Percentiles rank a stretch among this genome's conserved stretches.
Evolutionary conservation across 1,140 invertebrate genomes (phyloP).

Genomic region (Oppia nitens): DNA sequence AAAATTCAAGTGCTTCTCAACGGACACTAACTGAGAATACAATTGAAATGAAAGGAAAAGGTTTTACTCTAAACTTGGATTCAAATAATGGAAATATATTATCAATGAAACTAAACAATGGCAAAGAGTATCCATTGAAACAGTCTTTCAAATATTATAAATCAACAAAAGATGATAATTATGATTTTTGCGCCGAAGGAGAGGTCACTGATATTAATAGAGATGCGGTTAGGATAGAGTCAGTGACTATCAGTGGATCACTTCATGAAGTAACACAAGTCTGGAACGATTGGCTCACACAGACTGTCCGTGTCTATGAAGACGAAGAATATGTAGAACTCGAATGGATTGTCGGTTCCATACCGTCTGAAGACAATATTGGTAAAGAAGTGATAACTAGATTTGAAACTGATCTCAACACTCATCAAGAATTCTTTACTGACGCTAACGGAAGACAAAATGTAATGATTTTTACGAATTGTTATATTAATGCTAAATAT

Average conservation of each 20-base stretch:
- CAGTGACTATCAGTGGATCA: neutral
- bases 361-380: constrained; percentile 43
- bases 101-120: constrained; percentile 21
- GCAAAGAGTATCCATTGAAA: neutral
- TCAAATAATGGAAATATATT: constrained; percentile 6
- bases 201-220: neutral
- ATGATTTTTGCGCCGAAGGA: constrained; percentile 4
- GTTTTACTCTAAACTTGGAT: constrained; percentile 13
- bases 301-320: constrained; percentile 59
- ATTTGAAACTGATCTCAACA: constrained; percentile 29
- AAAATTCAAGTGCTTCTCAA: neutral
- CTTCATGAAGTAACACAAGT: constrained; percentile 59
- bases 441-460: constrained; percentile 40
- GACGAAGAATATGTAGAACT: constrained; percentile 50
- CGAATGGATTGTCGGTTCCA: constrained; percentile 83
- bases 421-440: constrained; percentile 33
- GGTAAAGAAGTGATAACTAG: constrained; percentile 35
- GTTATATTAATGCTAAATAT: neutral
- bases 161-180: neutral
- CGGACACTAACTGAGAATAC: constrained; percentile 2
- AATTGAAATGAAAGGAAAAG: constrained; percentile 7
- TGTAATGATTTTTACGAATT: constrained; percentile 35
- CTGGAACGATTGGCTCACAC: constrained; percentile 55
- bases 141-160: constrained; percentile 7
- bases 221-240: neutral